Evolutionary conservation across 1,140 invertebrate species (phyloP), one percentile per base, ranked within the genome.

Genomic region (Drosophila littoralis): DNA sequence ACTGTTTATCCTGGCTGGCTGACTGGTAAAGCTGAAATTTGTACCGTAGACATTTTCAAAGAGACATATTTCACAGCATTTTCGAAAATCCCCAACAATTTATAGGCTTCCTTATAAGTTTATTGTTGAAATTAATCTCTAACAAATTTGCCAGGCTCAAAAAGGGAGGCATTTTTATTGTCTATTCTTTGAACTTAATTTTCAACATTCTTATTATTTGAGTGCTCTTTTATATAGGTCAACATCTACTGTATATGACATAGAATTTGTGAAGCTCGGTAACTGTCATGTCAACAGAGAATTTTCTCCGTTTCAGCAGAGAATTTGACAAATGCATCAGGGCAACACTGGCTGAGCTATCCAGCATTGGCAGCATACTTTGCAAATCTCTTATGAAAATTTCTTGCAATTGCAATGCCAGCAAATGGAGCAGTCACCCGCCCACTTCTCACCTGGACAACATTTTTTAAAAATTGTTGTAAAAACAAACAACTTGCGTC

Each of bases 311-410:
- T 8, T 35, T 46, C 12, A 35, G 28, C 9, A 12, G 9, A 46
- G 13, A 60, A 46, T 46, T 33, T 35, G 43, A 60, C 32, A 60
- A 60, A n/a, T 48, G 33, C 43, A 48, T 17, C 17, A n/a, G 7
- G 36, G 52, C 52, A 36, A 38, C 35, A 35, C 12, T 15, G 15
- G 7, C 15, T n/a, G 33, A n/a, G 5, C 43, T 15, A 45, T 45
- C 10, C 32, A 76, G 46, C 63, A 58, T 43, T 42, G n/a, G 12
- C 32, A 59, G 46, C 57, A 80, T 68, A 71, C 66, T 76, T 72
- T 51, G 15, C 15, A 45, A 70, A 63, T 32, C 50, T 48, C 9
- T 40, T 58, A 22, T 28, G 35, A 40, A 45, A 36, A 42, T 60
- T 52, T 71, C 59, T 13, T 42, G 8, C 78, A 77, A 68, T 77